Evolutionary conservation across 2,113 vertebrate genomes (phyloP).

Genomic region (Podarcis raffonei): DNA sequence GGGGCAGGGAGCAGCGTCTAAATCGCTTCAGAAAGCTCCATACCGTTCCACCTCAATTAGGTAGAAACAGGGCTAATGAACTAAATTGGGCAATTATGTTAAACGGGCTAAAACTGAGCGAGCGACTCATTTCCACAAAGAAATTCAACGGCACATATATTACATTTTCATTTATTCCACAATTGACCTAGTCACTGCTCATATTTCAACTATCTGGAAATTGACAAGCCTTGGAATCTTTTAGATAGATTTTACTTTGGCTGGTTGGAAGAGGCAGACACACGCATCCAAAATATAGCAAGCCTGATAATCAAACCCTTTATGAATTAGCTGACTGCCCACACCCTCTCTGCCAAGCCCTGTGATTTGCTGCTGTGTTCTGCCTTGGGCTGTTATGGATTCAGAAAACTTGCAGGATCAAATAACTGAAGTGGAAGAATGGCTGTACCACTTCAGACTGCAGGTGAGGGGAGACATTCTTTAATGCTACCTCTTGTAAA

Average conservation of each 20-base stretch:
- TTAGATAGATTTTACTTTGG: slow-evolving; percentile 15
- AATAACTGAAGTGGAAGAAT: neutral
- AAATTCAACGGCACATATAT: slow-evolving; percentile 11
- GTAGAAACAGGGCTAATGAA: slow-evolving; percentile 33
- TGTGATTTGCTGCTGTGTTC: neutral
- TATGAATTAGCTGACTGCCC: neutral
- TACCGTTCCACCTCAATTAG: slow-evolving; percentile 22
- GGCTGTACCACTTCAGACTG: neutral
- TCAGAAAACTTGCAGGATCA: neutral
- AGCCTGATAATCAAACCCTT: neutral
- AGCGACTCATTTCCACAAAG: slow-evolving; percentile 21
- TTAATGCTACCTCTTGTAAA: neutral
- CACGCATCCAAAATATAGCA: neutral
- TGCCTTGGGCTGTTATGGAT: neutral
- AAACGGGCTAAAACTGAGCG: slow-evolving; percentile 27
- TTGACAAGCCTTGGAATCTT: slow-evolving; percentile 10
- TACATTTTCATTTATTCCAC: slow-evolving; percentile 32
- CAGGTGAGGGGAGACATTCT: no score
- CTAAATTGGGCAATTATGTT: slow-evolving; percentile 38
- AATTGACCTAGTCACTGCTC: slow-evolving; percentile 35
- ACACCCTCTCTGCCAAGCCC: neutral
- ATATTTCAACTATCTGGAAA: slow-evolving; percentile 29
- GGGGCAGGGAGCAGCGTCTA: slow-evolving; percentile 8
- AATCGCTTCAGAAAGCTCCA: slow-evolving; percentile 20
- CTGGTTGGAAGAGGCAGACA: slow-evolving; percentile 3